A percentile compares a stretch with the other conserved stretches of the same genome.
Evolutionary conservation across 2,888 invertebrate genomes (phyloP).

Genomic region (Noctuana brunneofusca): DNA sequence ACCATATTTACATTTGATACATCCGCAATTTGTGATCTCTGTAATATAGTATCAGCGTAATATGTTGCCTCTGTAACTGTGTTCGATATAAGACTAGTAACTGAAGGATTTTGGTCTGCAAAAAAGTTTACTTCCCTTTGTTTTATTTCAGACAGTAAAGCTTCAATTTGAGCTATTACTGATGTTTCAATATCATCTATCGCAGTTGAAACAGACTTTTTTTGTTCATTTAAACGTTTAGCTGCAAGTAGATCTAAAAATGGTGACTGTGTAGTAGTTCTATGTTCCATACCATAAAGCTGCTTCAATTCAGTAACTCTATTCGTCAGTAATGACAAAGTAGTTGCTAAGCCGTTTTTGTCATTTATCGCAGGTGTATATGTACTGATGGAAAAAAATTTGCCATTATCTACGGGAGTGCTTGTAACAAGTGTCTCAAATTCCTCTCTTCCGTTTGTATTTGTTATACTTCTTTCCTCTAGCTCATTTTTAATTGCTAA

Average conservation of each 20-base stretch:
- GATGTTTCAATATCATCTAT: slow-evolving; percentile 34
- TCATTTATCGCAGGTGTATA: slow-evolving; percentile 7
- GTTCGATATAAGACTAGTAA: slow-evolving; percentile 50
- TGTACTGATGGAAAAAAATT: slow-evolving; percentile 8
- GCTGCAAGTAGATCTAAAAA: not conserved
- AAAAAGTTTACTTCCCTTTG: slow-evolving; percentile 51
- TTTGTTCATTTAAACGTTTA: not conserved
- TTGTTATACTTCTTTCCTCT: not conserved
- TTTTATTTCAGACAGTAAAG: slow-evolving; percentile 58
- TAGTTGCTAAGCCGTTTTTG: slow-evolving; percentile 19
- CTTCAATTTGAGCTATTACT: slow-evolving; percentile 57
- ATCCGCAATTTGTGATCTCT: not conserved
- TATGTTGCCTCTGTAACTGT: slow-evolving; percentile 53
- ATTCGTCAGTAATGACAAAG: slow-evolving; percentile 27
- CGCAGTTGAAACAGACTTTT: not conserved
- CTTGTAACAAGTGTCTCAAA: not conserved
- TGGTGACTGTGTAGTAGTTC: slow-evolving; percentile 3
- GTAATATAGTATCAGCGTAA: slow-evolving; percentile 41
- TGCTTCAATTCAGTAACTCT: slow-evolving; percentile 25
- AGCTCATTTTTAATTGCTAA: not conserved
- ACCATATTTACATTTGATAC: not conserved
- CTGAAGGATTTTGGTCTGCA: slow-evolving; percentile 46
- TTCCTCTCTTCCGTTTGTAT: slow-evolving; percentile 5
- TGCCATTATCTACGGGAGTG: slow-evolving; percentile 1
- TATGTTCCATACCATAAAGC: slow-evolving; percentile 22